Evolutionary conservation across 2,888 invertebrate species (phyloP).

Genomic region (Acronicta alni): DNA sequence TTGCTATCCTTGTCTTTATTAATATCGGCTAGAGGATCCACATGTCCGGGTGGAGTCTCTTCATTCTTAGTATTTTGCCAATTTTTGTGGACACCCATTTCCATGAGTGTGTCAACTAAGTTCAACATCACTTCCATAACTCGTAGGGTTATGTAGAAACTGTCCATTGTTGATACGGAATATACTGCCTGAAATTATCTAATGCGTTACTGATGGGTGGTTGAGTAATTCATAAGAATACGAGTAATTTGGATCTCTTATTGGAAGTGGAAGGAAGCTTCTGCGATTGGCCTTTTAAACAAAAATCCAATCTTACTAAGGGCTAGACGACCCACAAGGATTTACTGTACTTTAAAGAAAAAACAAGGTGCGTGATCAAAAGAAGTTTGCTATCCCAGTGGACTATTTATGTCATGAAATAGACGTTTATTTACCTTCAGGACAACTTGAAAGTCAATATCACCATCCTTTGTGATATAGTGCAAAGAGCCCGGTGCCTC

Average conservation of each 20-base stretch:
- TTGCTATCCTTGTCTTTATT: slow-evolving; percentile 83
- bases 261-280: too few species aligned
- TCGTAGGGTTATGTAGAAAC: slow-evolving; percentile 94
- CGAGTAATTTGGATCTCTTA: too few species aligned
- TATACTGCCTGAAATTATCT: slow-evolving; percentile 92
- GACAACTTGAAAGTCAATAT: slow-evolving; percentile 97
- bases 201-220: too few species aligned
- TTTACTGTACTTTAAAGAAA: too few species aligned
- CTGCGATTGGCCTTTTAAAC: too few species aligned
- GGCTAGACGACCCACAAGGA: too few species aligned
- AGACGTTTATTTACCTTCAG: slow-evolving; percentile 90
- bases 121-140: slow-evolving; percentile 98
- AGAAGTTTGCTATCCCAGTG: too few species aligned
- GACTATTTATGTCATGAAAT: not conserved
- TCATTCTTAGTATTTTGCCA: slow-evolving; percentile 80
- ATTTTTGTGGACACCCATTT: slow-evolving; percentile 94
- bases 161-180: slow-evolving; percentile 95
- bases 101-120: slow-evolving; percentile 96
- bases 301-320: too few species aligned
- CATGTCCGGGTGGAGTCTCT: slow-evolving; percentile 72
- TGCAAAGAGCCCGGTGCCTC: slow-evolving; percentile 96
- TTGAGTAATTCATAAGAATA: too few species aligned
- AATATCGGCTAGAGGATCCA: slow-evolving; percentile 79
- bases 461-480: slow-evolving; percentile 98
- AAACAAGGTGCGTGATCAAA: too few species aligned